Base-by-base conservation (phyloP, 1,140 invertebrate genomes). In the Drosophila lini region DNA sequence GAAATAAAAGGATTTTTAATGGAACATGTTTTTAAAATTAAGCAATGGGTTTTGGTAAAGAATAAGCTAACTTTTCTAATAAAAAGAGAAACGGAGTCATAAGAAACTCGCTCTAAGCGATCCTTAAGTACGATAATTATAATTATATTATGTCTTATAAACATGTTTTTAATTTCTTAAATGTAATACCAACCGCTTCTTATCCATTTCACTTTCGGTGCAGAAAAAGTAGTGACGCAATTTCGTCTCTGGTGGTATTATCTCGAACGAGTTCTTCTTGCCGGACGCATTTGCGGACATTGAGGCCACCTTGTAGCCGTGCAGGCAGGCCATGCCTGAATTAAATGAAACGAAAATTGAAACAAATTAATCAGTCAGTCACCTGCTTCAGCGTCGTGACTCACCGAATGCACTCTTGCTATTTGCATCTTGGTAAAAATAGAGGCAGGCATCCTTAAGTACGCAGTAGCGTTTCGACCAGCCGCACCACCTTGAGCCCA, bases 391-490 rank as follows among this genome's bases (percentile, higher is more conserved):
- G 15, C 15, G 7, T 13, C 16, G 45, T 84, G 85, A 90, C 84
- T 80, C 76, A 98, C 97, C 98, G 92, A 98, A 96, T 75, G 98
- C 97, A 90, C 94, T 95, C 81, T 96, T 96, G 67, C 97, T 96
- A 89, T 96, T 96, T 13, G 95, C 95, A 91, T 98, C 97, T 78
- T 96, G 95, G 93, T 98, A 99, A 93, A 98, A 98, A 93, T 98
- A 99, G 11, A 99, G 94, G 81, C 97, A 98, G 47, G 98, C 98
- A 93, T 99, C 97, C 92, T 99, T 99, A 6, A 99, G 94, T 22
- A 99, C 96, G 93, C 98, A 99, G 93, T 98, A 99, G 47, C 98
- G 94, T 81, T 96, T 95, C 64, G 96, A 96, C 98, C 98, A 99
- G 50, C 94, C 96, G 93, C 96, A 97, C 95, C 94, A 96, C 92